These are phyloP conservation scores for Hyles lineata DNA, from an alignment of 2,888 invertebrate species.

Conservation along the genomic window DNA sequence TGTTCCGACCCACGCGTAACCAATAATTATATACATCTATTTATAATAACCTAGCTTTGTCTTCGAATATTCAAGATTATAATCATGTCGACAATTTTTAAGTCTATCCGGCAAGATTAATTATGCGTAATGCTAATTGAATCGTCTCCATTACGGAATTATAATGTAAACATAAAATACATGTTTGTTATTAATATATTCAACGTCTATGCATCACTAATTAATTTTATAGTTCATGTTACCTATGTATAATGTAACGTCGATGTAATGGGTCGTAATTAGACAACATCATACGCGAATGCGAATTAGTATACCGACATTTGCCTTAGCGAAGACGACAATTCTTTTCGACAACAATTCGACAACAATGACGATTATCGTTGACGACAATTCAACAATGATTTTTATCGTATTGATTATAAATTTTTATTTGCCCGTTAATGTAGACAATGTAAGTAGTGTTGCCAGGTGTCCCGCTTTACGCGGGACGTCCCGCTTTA, in stretches of 20 bases:
- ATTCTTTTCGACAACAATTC: too few relatives aligned
- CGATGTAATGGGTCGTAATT: not conserved
- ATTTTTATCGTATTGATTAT: not conserved
- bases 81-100: not conserved
- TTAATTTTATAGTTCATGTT: not conserved
- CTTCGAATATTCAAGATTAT: too few relatives aligned
- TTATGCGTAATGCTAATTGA: slow-evolving; percentile 1
- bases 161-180: not conserved
- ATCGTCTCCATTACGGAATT: not conserved
- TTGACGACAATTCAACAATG: not conserved
- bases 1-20: too few relatives aligned
- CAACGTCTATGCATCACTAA: not conserved
- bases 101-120: not conserved
- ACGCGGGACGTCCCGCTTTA: too few relatives aligned
- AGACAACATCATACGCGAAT: not conserved
- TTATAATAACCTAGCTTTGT: too few relatives aligned
- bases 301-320: not conserved
- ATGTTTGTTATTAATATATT: slow-evolving; percentile 4
- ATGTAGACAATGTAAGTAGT: too few relatives aligned
- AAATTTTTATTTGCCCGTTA: too few relatives aligned
- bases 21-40: too few relatives aligned
- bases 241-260: not conserved
- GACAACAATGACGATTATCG: too few relatives aligned
- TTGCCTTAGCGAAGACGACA: not conserved
- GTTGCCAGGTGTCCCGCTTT: too few relatives aligned